These are phyloP conservation scores for Ormyrus pomaceus DNA, from an alignment of 2,888 invertebrate genomes.

Conservation along the genomic window DNA sequence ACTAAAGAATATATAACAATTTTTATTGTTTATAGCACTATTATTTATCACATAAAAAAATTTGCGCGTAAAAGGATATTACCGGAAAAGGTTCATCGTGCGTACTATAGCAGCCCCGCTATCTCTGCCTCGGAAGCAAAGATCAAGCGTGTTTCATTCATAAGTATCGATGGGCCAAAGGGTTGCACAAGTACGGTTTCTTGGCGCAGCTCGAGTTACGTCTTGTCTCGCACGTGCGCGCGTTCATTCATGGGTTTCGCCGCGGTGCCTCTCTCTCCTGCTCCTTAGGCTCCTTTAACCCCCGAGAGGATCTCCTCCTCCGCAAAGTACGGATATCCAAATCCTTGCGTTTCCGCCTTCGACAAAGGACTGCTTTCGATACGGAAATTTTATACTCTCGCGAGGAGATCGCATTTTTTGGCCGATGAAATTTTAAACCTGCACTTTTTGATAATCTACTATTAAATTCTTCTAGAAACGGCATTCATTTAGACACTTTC, in stretches of 20 bases:
- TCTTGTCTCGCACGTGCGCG: slow-evolving; percentile 62
- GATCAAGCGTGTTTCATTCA: slow-evolving; percentile 64
- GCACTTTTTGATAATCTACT: too few species aligned
- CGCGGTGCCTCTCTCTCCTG: neutral
- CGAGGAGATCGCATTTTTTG: too few species aligned
- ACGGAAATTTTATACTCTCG: too few species aligned
- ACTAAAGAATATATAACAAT: too few species aligned
- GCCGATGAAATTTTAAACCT: too few species aligned
- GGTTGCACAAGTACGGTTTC: slow-evolving; percentile 69
- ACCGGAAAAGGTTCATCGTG: slow-evolving; percentile 48
- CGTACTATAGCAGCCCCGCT: slow-evolving; percentile 22
- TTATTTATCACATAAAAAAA: too few species aligned
- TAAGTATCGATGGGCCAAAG: slow-evolving; percentile 57
- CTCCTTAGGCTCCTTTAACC: neutral
- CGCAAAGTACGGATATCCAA: neutral
- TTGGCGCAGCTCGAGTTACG: slow-evolving; percentile 69
- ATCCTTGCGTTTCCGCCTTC: neutral
- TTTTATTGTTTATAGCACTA: too few species aligned
- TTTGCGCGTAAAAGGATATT: slow-evolving; percentile 17
- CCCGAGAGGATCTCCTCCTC: neutral
- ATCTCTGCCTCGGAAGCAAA: slow-evolving; percentile 28
- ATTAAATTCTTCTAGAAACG: too few species aligned
- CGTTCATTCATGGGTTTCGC: slow-evolving; percentile 54
- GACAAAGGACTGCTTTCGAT: too few species aligned
- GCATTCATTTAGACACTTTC: too few species aligned